Evolutionary conservation across 2,888 invertebrate species (phyloP).

Genomic region (Ennomos fuscantarius): DNA sequence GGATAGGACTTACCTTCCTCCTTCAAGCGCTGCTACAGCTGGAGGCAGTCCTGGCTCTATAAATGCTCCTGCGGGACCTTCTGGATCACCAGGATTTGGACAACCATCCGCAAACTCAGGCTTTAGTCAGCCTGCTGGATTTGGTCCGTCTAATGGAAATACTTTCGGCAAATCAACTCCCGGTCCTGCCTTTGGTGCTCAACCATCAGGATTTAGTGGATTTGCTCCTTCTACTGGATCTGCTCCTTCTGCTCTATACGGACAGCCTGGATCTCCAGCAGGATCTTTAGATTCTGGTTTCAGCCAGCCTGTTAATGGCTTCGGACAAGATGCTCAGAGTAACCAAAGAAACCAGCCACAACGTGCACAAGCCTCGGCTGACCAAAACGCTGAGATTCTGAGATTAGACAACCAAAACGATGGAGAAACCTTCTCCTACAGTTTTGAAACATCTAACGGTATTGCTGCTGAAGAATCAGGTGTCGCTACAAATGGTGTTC

Average conservation of each 20-base stretch:
- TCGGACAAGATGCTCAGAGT: slow-evolving; percentile 30
- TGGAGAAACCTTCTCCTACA: slow-evolving; percentile 71
- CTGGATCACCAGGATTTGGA: slow-evolving; percentile 22
- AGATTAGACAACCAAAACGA: slow-evolving; percentile 73
- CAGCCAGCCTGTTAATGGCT: slow-evolving; percentile 30
- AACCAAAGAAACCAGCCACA: slow-evolving; percentile 56
- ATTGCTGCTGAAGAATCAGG: slow-evolving; percentile 78
- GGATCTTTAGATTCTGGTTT: slow-evolving; percentile 29
- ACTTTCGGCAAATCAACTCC: slow-evolving; percentile 27
- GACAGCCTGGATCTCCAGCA: slow-evolving; percentile 33
- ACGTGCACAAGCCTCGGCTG: slow-evolving; percentile 68
- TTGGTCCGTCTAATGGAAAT: slow-evolving; percentile 13
- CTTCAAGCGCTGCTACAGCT: slow-evolving; percentile 68
- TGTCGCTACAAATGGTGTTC: slow-evolving; percentile 74
- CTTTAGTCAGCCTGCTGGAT: slow-evolving; percentile 34
- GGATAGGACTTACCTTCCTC: slow-evolving; percentile 77
- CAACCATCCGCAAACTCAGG: slow-evolving; percentile 33
- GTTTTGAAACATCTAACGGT: slow-evolving; percentile 78
- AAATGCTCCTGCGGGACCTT: slow-evolving; percentile 56
- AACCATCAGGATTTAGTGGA: slow-evolving; percentile 30
- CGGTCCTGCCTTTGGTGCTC: slow-evolving; percentile 30
- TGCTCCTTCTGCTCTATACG: slow-evolving; percentile 42
- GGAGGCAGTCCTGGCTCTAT: slow-evolving; percentile 75
- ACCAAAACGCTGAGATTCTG: slow-evolving; percentile 69
- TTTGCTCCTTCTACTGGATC: slow-evolving; percentile 35